Evolutionary conservation across 2,888 invertebrate species (phyloP).

Genomic region (Rotaria magnacalcarata): DNA sequence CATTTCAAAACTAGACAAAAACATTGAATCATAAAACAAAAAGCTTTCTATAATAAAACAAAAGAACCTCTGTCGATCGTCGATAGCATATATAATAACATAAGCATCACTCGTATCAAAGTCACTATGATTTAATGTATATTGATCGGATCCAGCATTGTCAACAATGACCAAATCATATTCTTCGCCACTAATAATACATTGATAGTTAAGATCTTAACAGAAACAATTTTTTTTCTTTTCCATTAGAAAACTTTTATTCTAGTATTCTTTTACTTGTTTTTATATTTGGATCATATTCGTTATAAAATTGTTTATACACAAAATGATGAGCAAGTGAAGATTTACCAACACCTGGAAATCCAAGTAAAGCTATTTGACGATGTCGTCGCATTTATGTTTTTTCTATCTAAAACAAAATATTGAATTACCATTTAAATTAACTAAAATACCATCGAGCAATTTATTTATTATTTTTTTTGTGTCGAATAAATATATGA

Average conservation of each 20-base stretch:
- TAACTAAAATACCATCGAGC: too few relatives aligned
- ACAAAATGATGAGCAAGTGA: conserved; percentile 17
- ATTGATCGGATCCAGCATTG: conserved; percentile 6
- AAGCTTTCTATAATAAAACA: too few relatives aligned
- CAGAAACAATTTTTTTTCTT: too few relatives aligned
- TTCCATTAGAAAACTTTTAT: too few relatives aligned
- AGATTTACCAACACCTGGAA: not conserved
- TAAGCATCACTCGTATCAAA: conserved; percentile 28
- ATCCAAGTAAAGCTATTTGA: too few relatives aligned
- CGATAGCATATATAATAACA: conserved; percentile 14
- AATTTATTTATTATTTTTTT: too few relatives aligned
- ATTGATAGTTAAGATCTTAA: not conserved
- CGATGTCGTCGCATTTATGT: too few relatives aligned
- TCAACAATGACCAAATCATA: conserved; percentile 23
- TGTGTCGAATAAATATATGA: too few relatives aligned
- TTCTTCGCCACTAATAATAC: not conserved
- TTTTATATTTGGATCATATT: conserved; percentile 30
- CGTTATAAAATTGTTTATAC: not conserved
- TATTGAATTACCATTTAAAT: too few relatives aligned
- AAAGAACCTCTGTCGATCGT: not conserved
- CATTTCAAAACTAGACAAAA: conserved; percentile 20
- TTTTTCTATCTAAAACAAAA: too few relatives aligned
- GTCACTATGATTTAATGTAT: conserved; percentile 30
- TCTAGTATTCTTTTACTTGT: not conserved
- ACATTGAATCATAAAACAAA: not conserved